Evolutionary conservation across 2,797 vertebrate genomes (phyloP).

Genomic region (Tarsius wallacei): DNA sequence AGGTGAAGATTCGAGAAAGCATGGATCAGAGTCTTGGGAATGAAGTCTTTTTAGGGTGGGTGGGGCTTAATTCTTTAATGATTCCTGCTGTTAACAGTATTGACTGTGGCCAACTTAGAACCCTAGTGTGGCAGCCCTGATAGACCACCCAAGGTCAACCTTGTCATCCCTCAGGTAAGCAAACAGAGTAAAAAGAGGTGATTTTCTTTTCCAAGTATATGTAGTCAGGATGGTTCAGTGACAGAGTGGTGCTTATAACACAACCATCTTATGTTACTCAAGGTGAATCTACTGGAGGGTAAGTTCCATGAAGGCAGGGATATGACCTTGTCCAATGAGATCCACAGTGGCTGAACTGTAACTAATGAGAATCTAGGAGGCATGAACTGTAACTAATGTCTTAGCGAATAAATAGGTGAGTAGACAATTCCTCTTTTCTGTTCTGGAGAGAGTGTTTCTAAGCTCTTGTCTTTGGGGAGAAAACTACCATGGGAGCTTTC

Average conservation of each 20-base stretch:
- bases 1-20: not conserved
- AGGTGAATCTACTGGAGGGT: too few species aligned
- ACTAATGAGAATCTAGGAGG: not conserved
- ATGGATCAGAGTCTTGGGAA: not conserved
- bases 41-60: not conserved
- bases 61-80: not conserved
- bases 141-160: not conserved
- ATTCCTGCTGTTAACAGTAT: not conserved
- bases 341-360: not conserved
- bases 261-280: not conserved
- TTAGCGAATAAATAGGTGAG: not conserved
- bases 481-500: not conserved
- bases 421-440: not conserved
- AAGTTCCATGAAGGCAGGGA: too few species aligned
- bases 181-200: not conserved
- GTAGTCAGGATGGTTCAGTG: accelerated
- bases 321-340: not conserved
- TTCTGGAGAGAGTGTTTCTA: not conserved
- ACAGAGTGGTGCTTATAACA: not conserved
- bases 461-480: not conserved
- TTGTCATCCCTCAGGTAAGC: not conserved
- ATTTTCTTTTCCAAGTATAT: not conserved
- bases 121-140: accelerated
- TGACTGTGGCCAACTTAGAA: not conserved
- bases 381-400: not conserved